Conservation (phyloP, 2,797 vertebrate genomes). For the Salarias fasciatus region DNA sequence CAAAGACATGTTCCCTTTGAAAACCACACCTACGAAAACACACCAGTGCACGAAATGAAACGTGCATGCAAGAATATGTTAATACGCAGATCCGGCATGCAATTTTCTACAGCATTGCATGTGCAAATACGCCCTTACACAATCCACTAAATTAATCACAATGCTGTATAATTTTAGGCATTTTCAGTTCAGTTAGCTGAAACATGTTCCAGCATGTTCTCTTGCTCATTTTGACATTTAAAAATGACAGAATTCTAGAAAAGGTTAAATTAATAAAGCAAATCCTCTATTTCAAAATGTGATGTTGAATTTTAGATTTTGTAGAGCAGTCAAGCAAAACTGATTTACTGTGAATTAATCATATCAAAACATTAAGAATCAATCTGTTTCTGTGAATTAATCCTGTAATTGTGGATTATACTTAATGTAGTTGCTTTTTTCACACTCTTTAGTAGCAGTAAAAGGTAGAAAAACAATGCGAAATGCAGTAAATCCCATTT, state of each 20-base stretch:
- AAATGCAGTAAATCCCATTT: constrained; percentile 4
- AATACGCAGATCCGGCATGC: constrained; percentile 8
- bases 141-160: neutral
- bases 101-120: neutral
- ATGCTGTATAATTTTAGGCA: neutral
- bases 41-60: constrained; percentile 1
- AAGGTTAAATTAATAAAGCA: too few species aligned
- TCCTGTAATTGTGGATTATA: too few species aligned
- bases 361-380: too few species aligned
- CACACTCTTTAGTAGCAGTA: constrained; percentile 15
- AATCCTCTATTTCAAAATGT: too few species aligned
- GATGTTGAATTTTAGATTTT: too few species aligned
- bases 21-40: constrained; percentile 28
- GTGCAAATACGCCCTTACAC: neutral
- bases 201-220: too few species aligned
- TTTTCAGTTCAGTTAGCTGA: too few species aligned
- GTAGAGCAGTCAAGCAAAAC: too few species aligned
- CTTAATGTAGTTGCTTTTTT: constrained; percentile 17
- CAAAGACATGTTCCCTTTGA: constrained; percentile 25
- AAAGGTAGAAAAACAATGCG: constrained; percentile 25
- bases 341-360: too few species aligned
- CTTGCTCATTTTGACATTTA: too few species aligned
- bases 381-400: too few species aligned
- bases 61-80: constrained; percentile 23
- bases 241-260: too few species aligned